Evolutionary conservation across 2,888 invertebrate genomes (phyloP).

Genomic region (Empis stercorea): DNA sequence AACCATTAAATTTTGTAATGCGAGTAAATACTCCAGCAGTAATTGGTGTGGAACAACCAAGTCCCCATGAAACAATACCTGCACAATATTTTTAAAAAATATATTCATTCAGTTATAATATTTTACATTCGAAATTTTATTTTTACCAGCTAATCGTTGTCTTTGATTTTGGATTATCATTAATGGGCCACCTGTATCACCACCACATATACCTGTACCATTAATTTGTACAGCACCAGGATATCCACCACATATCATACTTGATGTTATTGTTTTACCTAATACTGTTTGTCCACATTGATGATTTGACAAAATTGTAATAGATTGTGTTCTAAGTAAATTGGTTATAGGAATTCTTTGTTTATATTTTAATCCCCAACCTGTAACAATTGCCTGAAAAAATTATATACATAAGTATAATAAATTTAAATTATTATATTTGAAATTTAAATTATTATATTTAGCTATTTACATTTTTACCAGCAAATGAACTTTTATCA

Average conservation of each 20-base stretch:
- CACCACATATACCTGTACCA: constrained; percentile 8
- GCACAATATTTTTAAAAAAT: not conserved
- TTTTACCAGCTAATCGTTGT: constrained; percentile 10
- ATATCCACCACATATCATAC: constrained; percentile 11
- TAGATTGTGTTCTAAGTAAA: too few species aligned
- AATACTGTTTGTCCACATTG: constrained; percentile 28
- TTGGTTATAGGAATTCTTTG: too few species aligned
- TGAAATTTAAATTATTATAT: not conserved
- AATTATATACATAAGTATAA: too few species aligned
- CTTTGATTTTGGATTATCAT: constrained; percentile 10
- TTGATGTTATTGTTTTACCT: constrained; percentile 8
- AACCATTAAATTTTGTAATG: constrained; percentile 12
- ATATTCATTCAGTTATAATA: not conserved
- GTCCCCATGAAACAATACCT: constrained; percentile 17
- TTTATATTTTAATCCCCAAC: constrained; percentile 25
- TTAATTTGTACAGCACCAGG: not conserved
- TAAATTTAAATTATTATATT: too few species aligned
- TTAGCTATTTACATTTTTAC: constrained; percentile 11
- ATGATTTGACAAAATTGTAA: constrained; percentile 30
- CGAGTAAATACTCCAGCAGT: constrained; percentile 15
- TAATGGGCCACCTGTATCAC: constrained; percentile 13
- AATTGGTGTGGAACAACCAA: constrained; percentile 13
- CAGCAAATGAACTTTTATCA: constrained; percentile 5
- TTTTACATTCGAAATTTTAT: too few species aligned
- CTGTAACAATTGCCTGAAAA: constrained; percentile 26